Base-by-base conservation (phyloP, 2,888 invertebrate species). In the Tiliacea aurago region DNA sequence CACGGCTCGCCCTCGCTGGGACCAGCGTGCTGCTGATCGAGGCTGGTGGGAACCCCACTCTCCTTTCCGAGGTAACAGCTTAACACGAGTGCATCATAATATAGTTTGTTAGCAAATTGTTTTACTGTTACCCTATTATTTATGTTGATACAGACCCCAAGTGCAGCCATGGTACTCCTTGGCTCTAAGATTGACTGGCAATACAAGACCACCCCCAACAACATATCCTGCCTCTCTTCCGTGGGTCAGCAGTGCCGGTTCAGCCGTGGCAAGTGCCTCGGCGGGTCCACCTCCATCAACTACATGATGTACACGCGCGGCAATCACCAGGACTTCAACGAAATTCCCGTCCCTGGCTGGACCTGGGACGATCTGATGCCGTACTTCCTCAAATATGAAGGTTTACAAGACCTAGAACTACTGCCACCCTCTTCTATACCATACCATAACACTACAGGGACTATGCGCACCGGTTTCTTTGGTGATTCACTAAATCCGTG, bases 231-330 rank as follows among this genome's bases (percentile, higher is more conserved):
- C 67, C 87, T 94, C 43, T 85, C 91, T 7, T 89, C 88, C 4
- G 75, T 71, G n/a, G 86, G 86, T 2, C 70, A 66, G 28, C 85
- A 85, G 73, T 95, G 95, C 77, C 89, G 88, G 59, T 91, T 92
- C 78, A 88, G 84, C 72, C 92, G 94, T 76, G 95, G 95, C 73
- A 91, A 90, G 73, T 90, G 92, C 43, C 92, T 95, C 68, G 95
- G 95, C 2, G 95, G 95, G 69, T 94, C 95, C 77, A 92, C 94
- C 69, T 89, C 89, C 84, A 92, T 93, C 83, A 95, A 95, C 87
- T 90, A 91, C 84, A 94, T 95, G 94, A 81, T 94, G 79, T 94
- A 94, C 86, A 88, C 90, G 2, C 91, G 95, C 45, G 95, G 95
- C 3, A 91, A 90, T 75, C 88, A 86, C 0, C 62, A 13, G 0